These are phyloP conservation scores for Brachyistius frenatus DNA, from an alignment of 2,113 vertebrate species.

Conservation along the genomic window DNA sequence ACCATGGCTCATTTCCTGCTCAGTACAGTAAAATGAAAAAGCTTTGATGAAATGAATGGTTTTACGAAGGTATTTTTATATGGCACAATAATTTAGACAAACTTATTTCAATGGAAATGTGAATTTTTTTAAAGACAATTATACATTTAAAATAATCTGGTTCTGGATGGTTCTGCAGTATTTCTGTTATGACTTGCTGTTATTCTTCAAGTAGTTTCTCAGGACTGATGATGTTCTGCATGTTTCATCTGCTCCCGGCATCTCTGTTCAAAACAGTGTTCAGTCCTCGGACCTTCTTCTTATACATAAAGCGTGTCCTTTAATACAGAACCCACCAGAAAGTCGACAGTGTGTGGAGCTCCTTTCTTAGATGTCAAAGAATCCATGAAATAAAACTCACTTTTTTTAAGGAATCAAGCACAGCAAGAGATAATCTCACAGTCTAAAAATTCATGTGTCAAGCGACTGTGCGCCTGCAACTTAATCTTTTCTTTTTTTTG, in stretches of 20 bases:
- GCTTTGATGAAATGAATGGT: constrained; percentile 2
- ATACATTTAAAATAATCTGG: background rate
- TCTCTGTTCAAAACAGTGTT: background rate
- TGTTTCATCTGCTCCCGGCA: background rate
- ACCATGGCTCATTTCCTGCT: constrained; percentile 37
- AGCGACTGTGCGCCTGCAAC: background rate
- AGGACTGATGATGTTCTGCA: background rate
- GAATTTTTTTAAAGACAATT: background rate
- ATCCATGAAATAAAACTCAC: constrained; percentile 2
- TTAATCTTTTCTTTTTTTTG: background rate
- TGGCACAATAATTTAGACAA: constrained; percentile 1
- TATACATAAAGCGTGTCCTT: background rate
- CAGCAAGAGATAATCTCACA: constrained; percentile 8
- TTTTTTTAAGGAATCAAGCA: constrained; percentile 17
- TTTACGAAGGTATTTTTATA: background rate
- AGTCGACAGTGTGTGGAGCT: background rate
- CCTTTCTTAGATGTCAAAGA: constrained; percentile 10
- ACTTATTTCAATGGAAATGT: background rate
- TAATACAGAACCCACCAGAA: background rate
- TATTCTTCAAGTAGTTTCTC: too few relatives aligned
- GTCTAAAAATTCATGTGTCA: background rate
- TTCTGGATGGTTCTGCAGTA: background rate
- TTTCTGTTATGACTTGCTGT: background rate
- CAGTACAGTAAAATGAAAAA: constrained; percentile 2
- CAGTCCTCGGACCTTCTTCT: background rate